Evolutionary conservation across 2,797 vertebrate species (phyloP).

Genomic region (Gila robusta): DNA sequence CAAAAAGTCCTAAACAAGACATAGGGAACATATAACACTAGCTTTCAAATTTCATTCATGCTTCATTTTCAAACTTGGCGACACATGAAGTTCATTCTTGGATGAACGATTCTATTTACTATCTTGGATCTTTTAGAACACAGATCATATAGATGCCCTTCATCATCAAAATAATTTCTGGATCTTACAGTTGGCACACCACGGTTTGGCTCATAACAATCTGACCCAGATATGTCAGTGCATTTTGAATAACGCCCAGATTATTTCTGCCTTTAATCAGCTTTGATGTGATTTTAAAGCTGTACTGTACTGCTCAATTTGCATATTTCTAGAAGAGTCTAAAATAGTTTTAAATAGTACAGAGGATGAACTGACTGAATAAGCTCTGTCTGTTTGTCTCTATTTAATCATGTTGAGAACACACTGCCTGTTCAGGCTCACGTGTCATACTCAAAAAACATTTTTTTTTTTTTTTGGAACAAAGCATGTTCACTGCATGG

Average conservation of each 20-base stretch:
- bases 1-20: not conserved
- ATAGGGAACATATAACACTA: not conserved
- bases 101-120: not conserved
- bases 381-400: conserved; percentile 12
- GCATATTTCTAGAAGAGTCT: conserved; percentile 29
- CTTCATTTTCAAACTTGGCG: not conserved
- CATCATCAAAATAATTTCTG: conserved; percentile 38
- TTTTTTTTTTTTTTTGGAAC: not conserved
- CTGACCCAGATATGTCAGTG: conserved; percentile 68
- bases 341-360: not conserved
- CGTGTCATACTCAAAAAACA: not conserved
- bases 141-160: conserved; percentile 22
- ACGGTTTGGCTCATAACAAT: conserved; percentile 41
- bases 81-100: not conserved
- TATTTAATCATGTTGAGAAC: not conserved
- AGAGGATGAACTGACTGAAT: conserved; percentile 15
- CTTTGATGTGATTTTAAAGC: conserved; percentile 51
- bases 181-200: conserved; percentile 35
- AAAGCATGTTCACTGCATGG: not conserved
- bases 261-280: conserved; percentile 59
- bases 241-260: conserved; percentile 60
- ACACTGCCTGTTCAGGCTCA: not conserved
- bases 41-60: not conserved
- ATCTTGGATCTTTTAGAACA: conserved; percentile 25
- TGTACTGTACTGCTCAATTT: conserved; percentile 45